Evolutionary conservation across 2,797 vertebrate genomes (phyloP), one percentile per base, ranked within the genome.

Genomic region (Scyliorhinus canicula): DNA sequence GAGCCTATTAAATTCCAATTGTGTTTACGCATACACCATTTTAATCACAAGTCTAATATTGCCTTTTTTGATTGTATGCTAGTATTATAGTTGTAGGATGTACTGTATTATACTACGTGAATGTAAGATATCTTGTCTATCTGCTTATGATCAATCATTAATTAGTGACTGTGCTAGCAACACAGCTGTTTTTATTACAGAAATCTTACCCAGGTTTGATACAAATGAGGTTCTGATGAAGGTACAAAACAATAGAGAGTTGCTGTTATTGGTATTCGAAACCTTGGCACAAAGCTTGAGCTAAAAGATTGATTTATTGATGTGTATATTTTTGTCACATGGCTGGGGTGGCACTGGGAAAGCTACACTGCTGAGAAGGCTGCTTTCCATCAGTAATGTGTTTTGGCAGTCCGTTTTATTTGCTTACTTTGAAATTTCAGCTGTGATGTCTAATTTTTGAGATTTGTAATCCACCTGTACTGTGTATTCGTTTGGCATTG

Each of bases 401-500:
- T 95, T 94, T 71, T 71, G 93, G 86, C 95, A 82, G 50, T 93
- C 95, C 93, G 71, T 97, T 97, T 97, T 97, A 97, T 97, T 97
- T 97, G 97, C 97, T 97, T 96, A 97, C 97, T 97, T 97, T 96
- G 96, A 96, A 96, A 97, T 96, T 96, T 96, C 97, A 97, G 97
- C 97, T 97, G 97, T 97, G 97, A 97, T 97, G 97, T 98, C 97
- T 97, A 97, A 97, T 97, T 97, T 96, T 97, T 96, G 95, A 96
- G 96, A 96, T 97, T 97, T 97, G 96, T 97, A 97, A 97, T 97
- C 96, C 96, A 97, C 97, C 97, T 97, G 97, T 98, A 97, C 97
- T 96, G 97, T 98, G 96, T 96, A 96, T 97, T 96, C 98, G 97
- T 97, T 97, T 98, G 97, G 97, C 97, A 97, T 96, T 97, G 97